Percentiles rank a stretch among this genome's conserved stretches.
These are phyloP conservation scores for Dipodomys stephensi DNA, from an alignment of 2,113 vertebrate species.

Conservation along the genomic window DNA sequence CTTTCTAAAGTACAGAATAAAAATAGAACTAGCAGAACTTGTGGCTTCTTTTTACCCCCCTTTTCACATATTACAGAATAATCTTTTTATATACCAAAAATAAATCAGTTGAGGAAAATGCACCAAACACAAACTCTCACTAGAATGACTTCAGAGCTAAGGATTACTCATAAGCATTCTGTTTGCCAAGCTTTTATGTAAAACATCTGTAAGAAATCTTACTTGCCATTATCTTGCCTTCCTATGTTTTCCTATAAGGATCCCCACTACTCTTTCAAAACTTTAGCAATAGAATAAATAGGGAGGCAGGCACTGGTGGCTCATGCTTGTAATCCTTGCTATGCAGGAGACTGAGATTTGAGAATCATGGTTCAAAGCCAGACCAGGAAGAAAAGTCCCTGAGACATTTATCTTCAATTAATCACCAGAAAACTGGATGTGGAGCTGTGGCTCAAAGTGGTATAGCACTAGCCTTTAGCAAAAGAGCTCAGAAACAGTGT, in stretches of 20 bases:
- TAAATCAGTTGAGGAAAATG: conserved; percentile 63
- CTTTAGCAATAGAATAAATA: conserved; percentile 51
- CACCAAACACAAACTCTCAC: conserved; percentile 50
- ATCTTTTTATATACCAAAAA: conserved; percentile 63
- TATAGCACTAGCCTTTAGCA: too few species aligned
- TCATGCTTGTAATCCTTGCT: too few species aligned
- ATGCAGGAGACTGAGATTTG: too few species aligned
- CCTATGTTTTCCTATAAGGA: conserved; percentile 16
- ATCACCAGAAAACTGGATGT: too few species aligned
- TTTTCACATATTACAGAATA: conserved; percentile 61
- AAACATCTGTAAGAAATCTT: conserved; percentile 67
- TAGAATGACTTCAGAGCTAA: conserved; percentile 58
- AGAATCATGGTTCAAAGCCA: too few species aligned
- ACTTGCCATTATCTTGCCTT: conserved; percentile 53
- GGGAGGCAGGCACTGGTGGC: too few species aligned
- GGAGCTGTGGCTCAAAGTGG: too few species aligned
- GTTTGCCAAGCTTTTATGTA: conserved; percentile 66
- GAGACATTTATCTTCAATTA: too few species aligned
- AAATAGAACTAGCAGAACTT: conserved; percentile 24
- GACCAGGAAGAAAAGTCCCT: too few species aligned
- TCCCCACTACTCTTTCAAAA: conserved; percentile 8
- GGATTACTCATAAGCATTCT: conserved; percentile 63
- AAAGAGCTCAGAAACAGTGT: too few species aligned
- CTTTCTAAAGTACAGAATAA: conserved; percentile 59
- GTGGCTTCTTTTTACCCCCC: not conserved